A percentile compares a stretch with the other conserved stretches of the same genome.
Conservation (phyloP, 2,888 invertebrate genomes). For the Tenthredo amoena region DNA sequence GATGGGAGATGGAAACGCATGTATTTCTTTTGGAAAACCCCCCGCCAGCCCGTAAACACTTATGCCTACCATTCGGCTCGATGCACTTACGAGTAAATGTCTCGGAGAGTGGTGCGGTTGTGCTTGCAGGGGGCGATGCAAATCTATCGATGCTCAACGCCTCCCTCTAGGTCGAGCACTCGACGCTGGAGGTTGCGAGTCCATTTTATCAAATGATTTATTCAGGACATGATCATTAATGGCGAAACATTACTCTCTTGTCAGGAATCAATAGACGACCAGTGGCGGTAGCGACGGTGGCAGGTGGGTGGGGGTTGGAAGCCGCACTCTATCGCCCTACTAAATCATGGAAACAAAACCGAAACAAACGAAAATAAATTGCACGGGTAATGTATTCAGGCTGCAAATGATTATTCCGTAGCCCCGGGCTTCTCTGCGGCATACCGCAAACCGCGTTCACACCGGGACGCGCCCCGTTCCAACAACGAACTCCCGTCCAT, state of each 20-base stretch:
- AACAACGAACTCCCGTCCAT: slow-evolving; percentile 27
- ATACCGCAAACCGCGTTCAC: slow-evolving; percentile 68
- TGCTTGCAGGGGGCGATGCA: slow-evolving; percentile 28
- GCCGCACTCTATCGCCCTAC: slow-evolving; percentile 55
- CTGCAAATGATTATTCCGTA: slow-evolving; percentile 76
- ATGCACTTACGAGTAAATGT: slow-evolving; percentile 26
- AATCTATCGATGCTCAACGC: slow-evolving; percentile 30
- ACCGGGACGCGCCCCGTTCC: slow-evolving; percentile 59
- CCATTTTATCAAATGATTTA: slow-evolving; percentile 76
- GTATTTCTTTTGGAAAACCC: background rate
- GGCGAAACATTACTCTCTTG: slow-evolving; percentile 75
- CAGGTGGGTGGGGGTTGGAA: slow-evolving; percentile 40
- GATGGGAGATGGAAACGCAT: background rate
- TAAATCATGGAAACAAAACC: slow-evolving; percentile 74
- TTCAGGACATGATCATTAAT: slow-evolving; percentile 75
- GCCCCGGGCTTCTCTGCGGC: slow-evolving; percentile 71
- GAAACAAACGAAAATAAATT: slow-evolving; percentile 75
- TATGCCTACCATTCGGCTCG: background rate
- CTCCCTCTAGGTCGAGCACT: slow-evolving; percentile 5
- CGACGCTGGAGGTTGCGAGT: slow-evolving; percentile 62
- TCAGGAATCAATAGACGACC: slow-evolving; percentile 73
- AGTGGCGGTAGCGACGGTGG: slow-evolving; percentile 55
- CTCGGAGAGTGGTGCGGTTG: background rate
- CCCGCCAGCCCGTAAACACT: background rate
- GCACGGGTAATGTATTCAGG: slow-evolving; percentile 74